phyloP scores from a whole-genome alignment of 2,113 vertebrate genomes.

The Eurypyga helias region DNA sequence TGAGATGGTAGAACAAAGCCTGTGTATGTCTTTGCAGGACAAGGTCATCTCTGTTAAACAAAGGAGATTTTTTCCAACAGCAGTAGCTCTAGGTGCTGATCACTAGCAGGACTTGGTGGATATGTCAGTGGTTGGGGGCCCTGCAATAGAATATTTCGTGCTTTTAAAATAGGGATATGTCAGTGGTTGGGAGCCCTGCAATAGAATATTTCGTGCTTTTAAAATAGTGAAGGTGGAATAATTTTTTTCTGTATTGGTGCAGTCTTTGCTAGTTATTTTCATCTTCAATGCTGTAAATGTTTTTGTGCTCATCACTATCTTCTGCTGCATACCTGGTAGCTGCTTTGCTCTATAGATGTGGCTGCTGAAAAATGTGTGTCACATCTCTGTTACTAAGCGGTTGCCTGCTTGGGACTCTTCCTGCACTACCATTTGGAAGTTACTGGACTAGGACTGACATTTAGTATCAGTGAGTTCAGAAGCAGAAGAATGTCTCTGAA shows the following conservation, averaged over 20 bases:
- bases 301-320: background rate
- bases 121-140: background rate
- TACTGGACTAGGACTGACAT: background rate
- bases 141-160: background rate
- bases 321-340: background rate
- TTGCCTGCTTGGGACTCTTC: background rate
- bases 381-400: background rate
- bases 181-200: background rate
- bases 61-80: conserved; percentile 19
- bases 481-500: background rate
- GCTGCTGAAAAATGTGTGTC: background rate
- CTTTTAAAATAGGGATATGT: conserved; percentile 14
- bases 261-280: background rate
- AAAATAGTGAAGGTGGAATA: background rate
- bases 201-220: background rate
- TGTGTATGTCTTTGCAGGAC: conserved; percentile 6
- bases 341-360: background rate
- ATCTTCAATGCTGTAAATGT: background rate
- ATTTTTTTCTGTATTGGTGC: background rate
- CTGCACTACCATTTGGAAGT: background rate
- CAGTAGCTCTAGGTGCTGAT: conserved; percentile 16
- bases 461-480: background rate
- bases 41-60: conserved; percentile 14
- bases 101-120: background rate
- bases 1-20: background rate